Percentiles rank a stretch among this genome's conserved stretches.
phyloP scores from a whole-genome alignment of 2,797 vertebrate genomes.

The Lateolabrax maculatus region DNA sequence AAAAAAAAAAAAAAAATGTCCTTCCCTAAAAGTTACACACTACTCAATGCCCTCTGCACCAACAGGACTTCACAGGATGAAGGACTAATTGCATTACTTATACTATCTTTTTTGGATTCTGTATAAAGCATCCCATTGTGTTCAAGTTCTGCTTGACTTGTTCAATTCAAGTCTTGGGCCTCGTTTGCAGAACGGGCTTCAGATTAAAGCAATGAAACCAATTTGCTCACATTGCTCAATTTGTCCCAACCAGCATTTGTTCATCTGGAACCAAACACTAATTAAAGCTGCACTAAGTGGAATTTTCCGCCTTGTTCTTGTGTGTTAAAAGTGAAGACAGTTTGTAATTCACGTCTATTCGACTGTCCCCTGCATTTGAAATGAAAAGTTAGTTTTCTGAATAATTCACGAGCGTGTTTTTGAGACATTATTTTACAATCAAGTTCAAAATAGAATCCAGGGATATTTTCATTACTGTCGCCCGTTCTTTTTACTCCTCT shows the following conservation, averaged over 20 bases:
- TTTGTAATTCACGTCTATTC: constrained; percentile 38
- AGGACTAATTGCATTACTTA: constrained; percentile 1
- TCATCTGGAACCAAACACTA: constrained; percentile 41
- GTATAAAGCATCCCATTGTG: constrained; percentile 1
- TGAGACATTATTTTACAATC: constrained; percentile 63
- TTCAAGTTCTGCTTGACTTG: neutral
- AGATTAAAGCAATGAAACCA: constrained; percentile 15
- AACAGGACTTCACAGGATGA: constrained; percentile 2
- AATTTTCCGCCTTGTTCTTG: constrained; percentile 28
- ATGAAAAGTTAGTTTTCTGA: constrained; percentile 52
- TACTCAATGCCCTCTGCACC: neutral
- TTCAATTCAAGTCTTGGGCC: neutral
- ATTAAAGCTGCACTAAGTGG: constrained; percentile 51
- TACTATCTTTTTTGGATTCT: neutral
- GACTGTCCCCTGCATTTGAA: constrained; percentile 42
- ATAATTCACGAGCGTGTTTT: constrained; percentile 55
- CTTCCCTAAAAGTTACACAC: neutral
- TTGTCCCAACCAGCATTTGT: constrained; percentile 35
- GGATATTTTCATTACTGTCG: constrained; percentile 67
- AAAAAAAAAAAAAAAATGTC: neutral
- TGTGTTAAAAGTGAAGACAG: constrained; percentile 21
- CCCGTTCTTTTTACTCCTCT: constrained; percentile 68
- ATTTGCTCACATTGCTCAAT: no score
- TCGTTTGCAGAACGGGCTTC: neutral
- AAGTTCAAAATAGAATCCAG: constrained; percentile 64